A percentile compares a stretch with the other conserved stretches of the same genome.
These are phyloP conservation scores for Larimichthys crocea DNA, from an alignment of 2,113 vertebrate species.

Conservation along the genomic window DNA sequence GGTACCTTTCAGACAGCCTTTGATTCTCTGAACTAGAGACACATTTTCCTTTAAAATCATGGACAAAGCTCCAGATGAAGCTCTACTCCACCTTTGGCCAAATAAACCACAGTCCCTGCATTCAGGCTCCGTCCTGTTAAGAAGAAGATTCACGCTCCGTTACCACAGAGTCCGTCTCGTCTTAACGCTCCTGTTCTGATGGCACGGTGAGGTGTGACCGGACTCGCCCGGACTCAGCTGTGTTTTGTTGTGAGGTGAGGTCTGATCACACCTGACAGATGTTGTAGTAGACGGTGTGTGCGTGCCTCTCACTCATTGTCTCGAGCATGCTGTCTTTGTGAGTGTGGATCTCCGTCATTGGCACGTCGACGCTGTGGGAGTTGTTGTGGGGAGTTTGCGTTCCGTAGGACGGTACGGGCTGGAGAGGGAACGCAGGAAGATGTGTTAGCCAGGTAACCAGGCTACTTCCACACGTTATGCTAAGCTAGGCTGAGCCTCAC, in stretches of 20 bases:
- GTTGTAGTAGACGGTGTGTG: slow-evolving; percentile 85
- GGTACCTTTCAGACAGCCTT: too few species aligned
- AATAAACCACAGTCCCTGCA: not conserved
- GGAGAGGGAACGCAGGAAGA: slow-evolving; percentile 5
- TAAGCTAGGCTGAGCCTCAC: not conserved
- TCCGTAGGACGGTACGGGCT: slow-evolving; percentile 74
- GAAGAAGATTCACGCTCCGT: slow-evolving; percentile 1
- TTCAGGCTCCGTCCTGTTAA: not conserved
- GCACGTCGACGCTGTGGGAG: slow-evolving; percentile 68
- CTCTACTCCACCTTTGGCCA: too few species aligned
- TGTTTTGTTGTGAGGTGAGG: not conserved
- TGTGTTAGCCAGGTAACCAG: not conserved
- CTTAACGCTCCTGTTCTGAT: slow-evolving; percentile 2
- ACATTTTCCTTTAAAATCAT: too few species aligned
- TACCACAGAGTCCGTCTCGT: not conserved
- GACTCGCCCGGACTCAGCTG: not conserved
- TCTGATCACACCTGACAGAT: slow-evolving; percentile 86
- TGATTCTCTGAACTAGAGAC: too few species aligned
- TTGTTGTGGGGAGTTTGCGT: slow-evolving; percentile 59
- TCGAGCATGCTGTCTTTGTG: slow-evolving; percentile 80
- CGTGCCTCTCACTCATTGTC: slow-evolving; percentile 68
- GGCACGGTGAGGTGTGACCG: not conserved
- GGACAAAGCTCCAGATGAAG: too few species aligned
- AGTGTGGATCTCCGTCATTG: slow-evolving; percentile 77
- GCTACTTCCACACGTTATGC: not conserved